Base-by-base conservation (phyloP, 2,888 invertebrate species). In the Diarsia dahlii region DNA sequence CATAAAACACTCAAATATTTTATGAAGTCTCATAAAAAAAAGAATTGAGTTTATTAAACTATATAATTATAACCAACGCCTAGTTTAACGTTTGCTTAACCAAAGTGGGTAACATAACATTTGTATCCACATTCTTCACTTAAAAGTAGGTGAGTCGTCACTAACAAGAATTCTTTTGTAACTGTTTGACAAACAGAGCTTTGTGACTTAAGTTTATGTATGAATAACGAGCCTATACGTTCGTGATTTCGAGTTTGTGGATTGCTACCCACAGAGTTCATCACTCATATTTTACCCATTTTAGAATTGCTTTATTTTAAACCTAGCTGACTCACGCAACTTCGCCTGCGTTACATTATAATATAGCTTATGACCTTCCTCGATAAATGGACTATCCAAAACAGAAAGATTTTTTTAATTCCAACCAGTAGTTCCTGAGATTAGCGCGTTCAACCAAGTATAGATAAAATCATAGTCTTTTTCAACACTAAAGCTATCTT, bases 161-260 rank as follows among this genome's bases (percentile, higher is more conserved):
- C 66, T 84, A 76, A 84, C 80, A 81, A 85, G 87, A 88, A 88
- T 84, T 88, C 79, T 81, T 88, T 88, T 88, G 87, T 87, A 84
- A 85, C 79, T 78, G 76, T 82, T 81, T 79, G 74, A 75, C 82
- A 87, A 84, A 87, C 81, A 82, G 15, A 81, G 65, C 68, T 73
- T 66, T 64, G 77, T 76, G 74, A 64, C 62, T 70, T 73, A 67
- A 28, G 13, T 62, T 62, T 74, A 74, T 76, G 66, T 74, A 74
- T 76, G 66, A 64, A 82, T 78, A 75, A 39, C 12, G 23, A 34
- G 23, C 13, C 23, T n/a, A n/a, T 48, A 12, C 62, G 60, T 28
- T 6, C 69, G 71, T 54, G 20, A 54, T 5, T 65, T 23, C 3
- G 34, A 46, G 34, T 15, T 34, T 20, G 39, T 76, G n/a, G 5